Evolutionary conservation across 2,113 vertebrate genomes (phyloP).

Genomic region (Elachura formosa): DNA sequence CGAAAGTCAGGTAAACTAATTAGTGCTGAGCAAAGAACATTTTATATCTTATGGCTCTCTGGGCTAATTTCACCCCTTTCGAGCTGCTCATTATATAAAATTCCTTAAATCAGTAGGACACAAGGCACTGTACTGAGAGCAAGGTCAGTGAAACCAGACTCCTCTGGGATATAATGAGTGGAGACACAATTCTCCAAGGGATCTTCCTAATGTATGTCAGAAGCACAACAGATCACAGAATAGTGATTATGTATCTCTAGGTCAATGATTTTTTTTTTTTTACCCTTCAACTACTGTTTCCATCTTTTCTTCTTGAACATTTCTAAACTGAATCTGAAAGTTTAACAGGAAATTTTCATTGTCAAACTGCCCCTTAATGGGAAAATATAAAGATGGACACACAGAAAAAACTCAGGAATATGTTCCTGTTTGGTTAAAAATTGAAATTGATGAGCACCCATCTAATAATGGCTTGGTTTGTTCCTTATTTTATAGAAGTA

Average conservation of each 20-base stretch:
- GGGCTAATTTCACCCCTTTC: slow-evolving; percentile 29
- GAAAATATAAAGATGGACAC: not conserved
- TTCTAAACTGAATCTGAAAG: not conserved
- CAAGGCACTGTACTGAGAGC: slow-evolving; percentile 3
- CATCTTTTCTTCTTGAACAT: not conserved
- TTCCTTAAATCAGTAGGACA: slow-evolving; percentile 35
- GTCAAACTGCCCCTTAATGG: not conserved
- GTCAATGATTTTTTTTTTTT: not conserved
- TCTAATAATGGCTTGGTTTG: not conserved
- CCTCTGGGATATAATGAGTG: slow-evolving; percentile 23
- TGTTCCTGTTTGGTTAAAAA: not conserved
- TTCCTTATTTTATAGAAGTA: not conserved
- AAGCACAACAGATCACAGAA: not conserved
- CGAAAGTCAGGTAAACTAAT: slow-evolving; percentile 52
- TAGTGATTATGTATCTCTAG: not conserved
- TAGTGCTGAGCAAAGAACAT: slow-evolving; percentile 36
- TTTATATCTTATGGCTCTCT: slow-evolving; percentile 9
- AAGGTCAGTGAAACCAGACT: slow-evolving; percentile 45
- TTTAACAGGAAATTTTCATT: not conserved
- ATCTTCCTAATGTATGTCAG: slow-evolving; percentile 16
- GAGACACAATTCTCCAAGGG: slow-evolving; percentile 48
- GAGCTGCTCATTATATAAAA: not conserved
- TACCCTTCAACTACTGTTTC: not conserved
- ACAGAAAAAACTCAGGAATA: not conserved
- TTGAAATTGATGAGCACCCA: not conserved